Conservation (phyloP, 2,888 invertebrate genomes). For the Cephus nigrinus region DNA sequence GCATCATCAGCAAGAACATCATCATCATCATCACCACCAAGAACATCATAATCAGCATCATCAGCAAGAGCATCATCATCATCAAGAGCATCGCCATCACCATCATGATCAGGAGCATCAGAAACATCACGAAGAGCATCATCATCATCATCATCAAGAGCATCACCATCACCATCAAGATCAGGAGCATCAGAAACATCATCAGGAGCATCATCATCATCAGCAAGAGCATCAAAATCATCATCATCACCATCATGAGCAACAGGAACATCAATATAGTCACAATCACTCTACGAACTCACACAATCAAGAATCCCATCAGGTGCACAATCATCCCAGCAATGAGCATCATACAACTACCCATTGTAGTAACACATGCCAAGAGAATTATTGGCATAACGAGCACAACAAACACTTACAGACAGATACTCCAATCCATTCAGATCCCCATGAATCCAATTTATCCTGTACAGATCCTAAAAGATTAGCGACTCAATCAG, state of each 20-base stretch:
- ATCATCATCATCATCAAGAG: slow-evolving; percentile 21
- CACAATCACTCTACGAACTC: background rate
- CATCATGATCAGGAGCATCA: slow-evolving; percentile 27
- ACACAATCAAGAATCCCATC: slow-evolving; percentile 2
- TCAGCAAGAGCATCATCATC: slow-evolving; percentile 6
- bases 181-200: slow-evolving; percentile 33
- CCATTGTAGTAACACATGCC: background rate
- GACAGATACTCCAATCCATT: background rate
- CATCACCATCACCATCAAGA: slow-evolving; percentile 34
- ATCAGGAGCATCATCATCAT: slow-evolving; percentile 28
- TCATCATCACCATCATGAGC: slow-evolving; percentile 18
- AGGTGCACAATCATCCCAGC: slow-evolving; percentile 6
- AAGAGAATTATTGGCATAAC: slow-evolving; percentile 6
- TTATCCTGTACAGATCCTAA: slow-evolving; percentile 49
- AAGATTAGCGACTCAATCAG: slow-evolving; percentile 52
- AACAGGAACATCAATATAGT: background rate
- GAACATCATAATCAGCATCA: slow-evolving; percentile 19
- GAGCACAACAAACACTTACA: background rate
- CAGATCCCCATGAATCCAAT: background rate
- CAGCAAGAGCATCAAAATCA: slow-evolving; percentile 17
- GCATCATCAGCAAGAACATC: slow-evolving; percentile 27
- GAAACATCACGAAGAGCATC: slow-evolving; percentile 18
- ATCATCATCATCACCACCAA: slow-evolving; percentile 26
- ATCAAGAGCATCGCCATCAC: slow-evolving; percentile 19
- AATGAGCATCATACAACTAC: slow-evolving; percentile 3